Conservation (phyloP, 2,888 invertebrate species). For the Laspeyria flexula region DNA sequence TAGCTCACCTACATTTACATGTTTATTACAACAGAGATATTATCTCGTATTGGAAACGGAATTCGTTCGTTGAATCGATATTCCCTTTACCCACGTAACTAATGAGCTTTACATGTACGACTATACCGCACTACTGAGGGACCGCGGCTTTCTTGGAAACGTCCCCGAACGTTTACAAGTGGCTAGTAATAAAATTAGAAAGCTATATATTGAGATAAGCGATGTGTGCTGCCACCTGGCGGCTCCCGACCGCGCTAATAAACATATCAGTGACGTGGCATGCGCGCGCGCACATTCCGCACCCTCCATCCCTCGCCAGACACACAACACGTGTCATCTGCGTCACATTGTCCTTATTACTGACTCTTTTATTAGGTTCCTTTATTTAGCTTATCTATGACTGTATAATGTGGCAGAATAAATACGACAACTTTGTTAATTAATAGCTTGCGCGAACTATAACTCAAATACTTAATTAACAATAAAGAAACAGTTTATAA, state of each 20-base stretch:
- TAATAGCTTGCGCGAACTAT: too few relatives aligned
- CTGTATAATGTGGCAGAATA: too few relatives aligned
- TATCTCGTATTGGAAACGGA: constrained; percentile 42
- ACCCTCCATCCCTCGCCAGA: constrained; percentile 2
- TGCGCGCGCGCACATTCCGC: constrained; percentile 2
- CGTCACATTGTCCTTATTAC: too few relatives aligned
- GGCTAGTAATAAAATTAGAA: constrained; percentile 63
- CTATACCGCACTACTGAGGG: constrained; percentile 5
- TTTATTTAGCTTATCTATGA: neutral
- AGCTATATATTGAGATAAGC: constrained; percentile 73
- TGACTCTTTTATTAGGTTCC: too few relatives aligned
- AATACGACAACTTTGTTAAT: too few relatives aligned
- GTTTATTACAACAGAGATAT: constrained; percentile 32
- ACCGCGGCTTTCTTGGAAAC: constrained; percentile 45
- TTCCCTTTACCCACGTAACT: constrained; percentile 27
- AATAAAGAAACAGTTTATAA: too few relatives aligned
- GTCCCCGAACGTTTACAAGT: constrained; percentile 45
- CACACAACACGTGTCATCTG: constrained; percentile 25
- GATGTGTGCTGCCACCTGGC: constrained; percentile 63
- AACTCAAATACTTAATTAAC: too few relatives aligned
- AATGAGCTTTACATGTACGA: constrained; percentile 29
- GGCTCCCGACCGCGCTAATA: constrained; percentile 51
- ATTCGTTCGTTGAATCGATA: constrained; percentile 40
- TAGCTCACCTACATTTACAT: constrained; percentile 20
- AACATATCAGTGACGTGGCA: constrained; percentile 49